Percentiles rank a stretch among this genome's conserved stretches.
Evolutionary conservation across 2,888 invertebrate species (phyloP).

Genomic region (Andrena hattorfiana): DNA sequence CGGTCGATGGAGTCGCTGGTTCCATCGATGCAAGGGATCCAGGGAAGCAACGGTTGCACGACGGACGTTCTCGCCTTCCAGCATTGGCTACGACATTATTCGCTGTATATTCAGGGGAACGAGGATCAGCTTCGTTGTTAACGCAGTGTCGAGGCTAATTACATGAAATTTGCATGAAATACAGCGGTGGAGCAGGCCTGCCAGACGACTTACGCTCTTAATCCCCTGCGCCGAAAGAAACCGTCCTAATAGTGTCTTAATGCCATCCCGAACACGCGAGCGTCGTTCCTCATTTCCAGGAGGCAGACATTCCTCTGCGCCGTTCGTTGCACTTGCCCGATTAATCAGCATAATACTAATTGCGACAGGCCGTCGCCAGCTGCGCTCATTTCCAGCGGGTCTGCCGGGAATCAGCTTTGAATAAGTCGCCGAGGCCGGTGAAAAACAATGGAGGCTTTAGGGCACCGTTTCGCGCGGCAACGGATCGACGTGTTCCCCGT

Average conservation of each 20-base stretch:
- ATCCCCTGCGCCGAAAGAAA: slow-evolving; percentile 25
- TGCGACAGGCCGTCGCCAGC: slow-evolving; percentile 54
- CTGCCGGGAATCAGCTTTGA: slow-evolving; percentile 51
- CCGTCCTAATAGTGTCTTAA: not conserved
- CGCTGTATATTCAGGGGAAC: slow-evolving; percentile 8
- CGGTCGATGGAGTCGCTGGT: too few species aligned
- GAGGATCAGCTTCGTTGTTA: not conserved
- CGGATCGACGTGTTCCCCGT: not conserved
- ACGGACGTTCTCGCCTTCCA: not conserved
- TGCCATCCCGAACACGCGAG: not conserved
- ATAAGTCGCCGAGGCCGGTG: slow-evolving; percentile 29
- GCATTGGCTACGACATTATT: not conserved
- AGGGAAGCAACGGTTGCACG: not conserved
- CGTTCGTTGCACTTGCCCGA: slow-evolving; percentile 48
- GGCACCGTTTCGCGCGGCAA: not conserved
- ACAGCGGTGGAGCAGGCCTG: not conserved
- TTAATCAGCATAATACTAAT: slow-evolving; percentile 66
- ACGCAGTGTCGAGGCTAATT: slow-evolving; percentile 1
- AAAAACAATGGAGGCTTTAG: slow-evolving; percentile 42
- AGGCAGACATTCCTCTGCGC: slow-evolving; percentile 24
- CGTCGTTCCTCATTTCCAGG: slow-evolving; percentile 25
- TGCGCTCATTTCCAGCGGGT: slow-evolving; percentile 42
- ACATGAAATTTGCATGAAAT: not conserved
- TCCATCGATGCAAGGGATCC: too few species aligned
- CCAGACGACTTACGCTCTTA: slow-evolving; percentile 19